These are phyloP conservation scores for Echeneis naucrates DNA, from an alignment of 2,797 vertebrate species.

Conservation along the genomic window DNA sequence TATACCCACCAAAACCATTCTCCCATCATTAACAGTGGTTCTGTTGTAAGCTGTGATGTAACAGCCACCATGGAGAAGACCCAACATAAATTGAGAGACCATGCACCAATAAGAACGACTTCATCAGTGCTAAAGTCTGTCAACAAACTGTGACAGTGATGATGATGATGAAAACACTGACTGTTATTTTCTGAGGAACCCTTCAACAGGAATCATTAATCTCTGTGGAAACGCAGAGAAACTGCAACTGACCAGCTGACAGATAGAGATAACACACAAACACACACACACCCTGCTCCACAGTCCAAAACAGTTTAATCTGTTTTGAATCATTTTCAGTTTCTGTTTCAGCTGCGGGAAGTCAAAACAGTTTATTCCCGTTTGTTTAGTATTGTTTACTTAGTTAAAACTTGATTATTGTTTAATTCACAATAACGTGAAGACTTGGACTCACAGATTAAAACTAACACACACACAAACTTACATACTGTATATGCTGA, in stretches of 20 bases:
- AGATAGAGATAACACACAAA: slow-evolving; percentile 33
- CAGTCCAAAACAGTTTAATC: slow-evolving; percentile 48
- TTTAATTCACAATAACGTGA: not conserved
- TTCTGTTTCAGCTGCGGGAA: slow-evolving; percentile 14
- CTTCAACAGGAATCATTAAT: slow-evolving; percentile 1
- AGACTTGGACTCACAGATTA: no score
- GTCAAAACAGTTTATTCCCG: not conserved
- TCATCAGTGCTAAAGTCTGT: no score
- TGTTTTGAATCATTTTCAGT: slow-evolving; percentile 33
- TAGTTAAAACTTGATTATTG: not conserved
- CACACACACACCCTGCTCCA: slow-evolving; percentile 17
- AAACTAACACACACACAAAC: no score
- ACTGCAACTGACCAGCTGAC: slow-evolving; percentile 32
- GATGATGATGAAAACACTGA: not conserved
- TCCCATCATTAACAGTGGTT: no score
- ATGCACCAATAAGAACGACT: no score
- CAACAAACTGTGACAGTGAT: not conserved
- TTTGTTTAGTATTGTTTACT: not conserved
- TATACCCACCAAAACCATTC: no score
- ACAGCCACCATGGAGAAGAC: no score
- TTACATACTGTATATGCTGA: no score
- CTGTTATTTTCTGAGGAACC: not conserved
- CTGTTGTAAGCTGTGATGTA: no score
- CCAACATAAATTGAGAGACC: no score
- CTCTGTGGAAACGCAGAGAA: slow-evolving; percentile 29